These are phyloP conservation scores for Cylloceria caligata DNA, from an alignment of 2,888 invertebrate species.

Conservation along the genomic window DNA sequence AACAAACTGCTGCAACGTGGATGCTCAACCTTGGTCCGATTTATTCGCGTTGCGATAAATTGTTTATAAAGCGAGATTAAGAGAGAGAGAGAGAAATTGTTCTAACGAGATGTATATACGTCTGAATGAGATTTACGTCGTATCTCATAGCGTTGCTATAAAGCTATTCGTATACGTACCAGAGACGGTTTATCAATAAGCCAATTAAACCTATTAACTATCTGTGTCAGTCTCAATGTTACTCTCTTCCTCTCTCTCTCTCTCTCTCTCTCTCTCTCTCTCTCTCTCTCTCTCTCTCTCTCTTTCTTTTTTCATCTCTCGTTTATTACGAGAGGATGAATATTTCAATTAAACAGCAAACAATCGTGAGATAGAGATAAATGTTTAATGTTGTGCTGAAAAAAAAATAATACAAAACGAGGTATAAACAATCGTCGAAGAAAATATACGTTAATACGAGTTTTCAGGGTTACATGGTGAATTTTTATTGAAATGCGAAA, in stretches of 20 bases:
- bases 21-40: slow-evolving; percentile 26
- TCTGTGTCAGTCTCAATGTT: slow-evolving; percentile 56
- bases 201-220: slow-evolving; percentile 43
- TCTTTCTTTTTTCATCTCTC: slow-evolving; percentile 23
- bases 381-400: slow-evolving; percentile 55
- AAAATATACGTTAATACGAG: slow-evolving; percentile 14
- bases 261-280: no score
- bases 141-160: slow-evolving; percentile 21
- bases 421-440: slow-evolving; percentile 26
- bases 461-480: slow-evolving; percentile 21
- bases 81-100: slow-evolving; percentile 8
- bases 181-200: slow-evolving; percentile 40
- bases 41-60: slow-evolving; percentile 38
- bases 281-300: no score
- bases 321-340: slow-evolving; percentile 38
- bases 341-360: slow-evolving; percentile 43
- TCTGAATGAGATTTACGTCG: slow-evolving; percentile 14
- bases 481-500: slow-evolving; percentile 9
- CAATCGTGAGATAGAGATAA: slow-evolving; percentile 44
- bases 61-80: slow-evolving; percentile 25
- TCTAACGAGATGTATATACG: slow-evolving; percentile 33
- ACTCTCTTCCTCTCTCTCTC: no score
- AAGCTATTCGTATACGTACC: slow-evolving; percentile 25
- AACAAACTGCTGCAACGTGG: slow-evolving; percentile 15
- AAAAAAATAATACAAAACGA: slow-evolving; percentile 34